Conservation (phyloP, 2,113 vertebrate genomes). For the Pelodiscus sinensis region DNA sequence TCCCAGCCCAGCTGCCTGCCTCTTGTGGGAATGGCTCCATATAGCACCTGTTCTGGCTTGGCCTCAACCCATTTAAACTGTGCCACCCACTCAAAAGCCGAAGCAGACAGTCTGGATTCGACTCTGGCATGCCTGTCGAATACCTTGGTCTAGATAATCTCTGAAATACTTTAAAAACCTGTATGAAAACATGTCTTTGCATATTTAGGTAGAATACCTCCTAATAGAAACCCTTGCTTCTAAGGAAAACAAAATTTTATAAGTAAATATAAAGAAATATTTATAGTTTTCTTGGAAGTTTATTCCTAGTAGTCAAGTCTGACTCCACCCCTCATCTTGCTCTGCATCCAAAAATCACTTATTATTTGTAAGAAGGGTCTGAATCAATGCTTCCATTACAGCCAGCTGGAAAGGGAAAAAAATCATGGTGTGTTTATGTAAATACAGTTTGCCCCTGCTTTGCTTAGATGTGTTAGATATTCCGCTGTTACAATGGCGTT, state of each 20-base stretch:
- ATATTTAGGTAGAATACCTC: background rate
- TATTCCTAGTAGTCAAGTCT: background rate
- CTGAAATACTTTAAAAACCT: background rate
- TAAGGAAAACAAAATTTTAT: background rate
- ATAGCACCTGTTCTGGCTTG: too few relatives aligned
- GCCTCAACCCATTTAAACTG: background rate
- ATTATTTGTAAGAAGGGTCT: background rate
- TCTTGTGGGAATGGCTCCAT: background rate
- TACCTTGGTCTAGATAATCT: background rate
- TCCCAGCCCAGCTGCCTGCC: background rate
- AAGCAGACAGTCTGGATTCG: background rate
- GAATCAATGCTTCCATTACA: too few relatives aligned
- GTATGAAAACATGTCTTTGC: background rate
- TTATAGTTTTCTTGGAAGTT: background rate
- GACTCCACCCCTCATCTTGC: background rate
- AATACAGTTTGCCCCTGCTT: too few relatives aligned
- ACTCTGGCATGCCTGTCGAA: background rate
- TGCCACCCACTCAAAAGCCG: background rate
- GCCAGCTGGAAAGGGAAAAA: too few relatives aligned
- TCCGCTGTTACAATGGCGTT: too few relatives aligned
- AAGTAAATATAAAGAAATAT: background rate
- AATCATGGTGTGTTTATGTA: too few relatives aligned
- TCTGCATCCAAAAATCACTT: background rate
- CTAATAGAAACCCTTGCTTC: background rate
- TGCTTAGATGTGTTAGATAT: too few relatives aligned